These are phyloP conservation scores for Melanaphis sacchari DNA, from an alignment of 1,140 invertebrate species.

Conservation along the genomic window DNA sequence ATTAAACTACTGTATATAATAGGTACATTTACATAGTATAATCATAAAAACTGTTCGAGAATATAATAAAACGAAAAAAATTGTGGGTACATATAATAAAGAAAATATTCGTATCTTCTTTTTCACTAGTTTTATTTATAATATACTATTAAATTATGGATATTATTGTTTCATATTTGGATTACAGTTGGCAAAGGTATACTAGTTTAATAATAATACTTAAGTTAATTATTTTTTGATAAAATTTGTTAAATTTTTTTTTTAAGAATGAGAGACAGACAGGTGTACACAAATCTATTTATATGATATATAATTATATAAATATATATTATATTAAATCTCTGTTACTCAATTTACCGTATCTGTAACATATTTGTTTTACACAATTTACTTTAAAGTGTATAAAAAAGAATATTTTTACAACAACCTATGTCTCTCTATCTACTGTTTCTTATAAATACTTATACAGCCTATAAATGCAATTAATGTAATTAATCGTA, in stretches of 20 bases:
- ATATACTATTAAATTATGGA: not conserved
- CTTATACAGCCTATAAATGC: not conserved
- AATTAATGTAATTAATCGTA: not conserved
- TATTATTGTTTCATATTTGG: not conserved
- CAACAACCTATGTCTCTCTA: not conserved
- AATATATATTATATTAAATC: not conserved
- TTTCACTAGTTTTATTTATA: not conserved
- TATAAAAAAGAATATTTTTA: not conserved
- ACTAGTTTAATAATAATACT: not conserved
- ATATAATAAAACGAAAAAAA: not conserved
- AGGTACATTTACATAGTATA: not conserved
- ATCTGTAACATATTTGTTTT: not conserved
- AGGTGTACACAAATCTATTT: not conserved
- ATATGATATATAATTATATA: not conserved
- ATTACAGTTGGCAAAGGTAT: not conserved
- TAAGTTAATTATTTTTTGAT: not conserved
- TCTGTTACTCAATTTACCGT: not conserved
- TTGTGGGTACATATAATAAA: not conserved
- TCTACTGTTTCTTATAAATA: not conserved
- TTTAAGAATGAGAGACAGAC: not conserved
- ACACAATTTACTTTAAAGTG: not conserved
- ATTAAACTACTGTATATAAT: not conserved
- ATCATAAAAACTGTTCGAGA: not conserved
- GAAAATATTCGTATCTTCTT: not conserved
- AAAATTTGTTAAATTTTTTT: slow-evolving; percentile 4